Base-by-base conservation (phyloP, 2,888 invertebrate genomes). In the Eurytoma adleriae region DNA sequence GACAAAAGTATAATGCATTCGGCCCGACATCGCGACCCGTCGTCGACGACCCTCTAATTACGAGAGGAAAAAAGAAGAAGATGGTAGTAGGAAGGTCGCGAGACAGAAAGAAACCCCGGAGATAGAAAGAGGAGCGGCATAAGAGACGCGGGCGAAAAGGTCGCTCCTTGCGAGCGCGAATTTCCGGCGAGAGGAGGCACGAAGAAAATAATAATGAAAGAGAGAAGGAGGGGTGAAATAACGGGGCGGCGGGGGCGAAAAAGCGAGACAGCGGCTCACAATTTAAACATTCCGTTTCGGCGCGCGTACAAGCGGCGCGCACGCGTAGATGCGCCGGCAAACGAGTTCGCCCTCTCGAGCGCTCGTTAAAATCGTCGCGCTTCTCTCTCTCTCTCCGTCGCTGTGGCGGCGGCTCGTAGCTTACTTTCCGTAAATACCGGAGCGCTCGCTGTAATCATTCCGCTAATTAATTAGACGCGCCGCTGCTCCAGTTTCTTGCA, bases 391-490 rank as follows among this genome's bases (percentile, higher is more conserved):
- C 62, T n/a, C 62, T 64, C 20, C 1, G 48, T 13, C 52, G 27
- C 52, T n/a, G 14, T 50, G 27, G 40, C n/a, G 20, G 16, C 16
- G 59, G 24, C 5, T 61, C 27, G 61, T 16, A 61, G 27, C 61
- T 16, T 54, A 50, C 68, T 78, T 74, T 78, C 50, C 73, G 81
- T 74, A 81, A 74, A 81, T 66, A 69, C 79, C 73, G 59, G 3
- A n/a, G 27, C 50, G 27, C 64, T 18, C 16, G 69, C 68, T 74
- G 74, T 81, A 81, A 81, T 81, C 81, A 81, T 81, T 70, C 62
- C 78, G 78, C 74, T 81, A 81, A 81, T 81, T 81, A 81, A 81
- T 81, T 81, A 78, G 78, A 78, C 76, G 76, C 27, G 30, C 48
- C 62, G 64, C 50, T 54, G 62, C 70, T 71, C 78, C 50, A 78